These are phyloP conservation scores for Sylvietta virens DNA, from an alignment of 2,113 vertebrate genomes.

Conservation along the genomic window DNA sequence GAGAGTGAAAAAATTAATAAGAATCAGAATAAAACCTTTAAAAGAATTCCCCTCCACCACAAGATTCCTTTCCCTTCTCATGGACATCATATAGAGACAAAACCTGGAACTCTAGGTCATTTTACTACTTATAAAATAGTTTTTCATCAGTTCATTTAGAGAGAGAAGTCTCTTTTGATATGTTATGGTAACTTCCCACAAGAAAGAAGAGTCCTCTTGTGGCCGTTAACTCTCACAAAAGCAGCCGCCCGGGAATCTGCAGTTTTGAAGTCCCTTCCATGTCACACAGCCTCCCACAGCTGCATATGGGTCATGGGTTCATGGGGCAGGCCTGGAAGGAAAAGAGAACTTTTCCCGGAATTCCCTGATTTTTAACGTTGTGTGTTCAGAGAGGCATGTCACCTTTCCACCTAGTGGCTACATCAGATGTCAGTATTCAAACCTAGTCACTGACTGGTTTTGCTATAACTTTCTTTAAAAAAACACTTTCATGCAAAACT, in stretches of 20 bases:
- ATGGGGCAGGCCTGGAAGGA: not conserved
- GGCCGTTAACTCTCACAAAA: not conserved
- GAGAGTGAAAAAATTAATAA: not conserved
- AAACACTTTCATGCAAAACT: not conserved
- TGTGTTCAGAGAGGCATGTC: not conserved
- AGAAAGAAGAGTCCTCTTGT: not conserved
- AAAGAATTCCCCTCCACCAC: not conserved
- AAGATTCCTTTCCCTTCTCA: not conserved
- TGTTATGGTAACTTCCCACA: not conserved
- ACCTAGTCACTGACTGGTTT: not conserved
- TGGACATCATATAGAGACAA: not conserved
- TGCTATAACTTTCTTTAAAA: not conserved
- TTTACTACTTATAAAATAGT: not conserved
- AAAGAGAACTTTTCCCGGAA: not conserved
- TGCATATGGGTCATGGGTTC: not conserved
- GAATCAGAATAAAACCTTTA: not conserved
- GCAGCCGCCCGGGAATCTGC: not conserved
- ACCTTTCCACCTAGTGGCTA: not conserved
- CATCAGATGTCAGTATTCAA: not conserved
- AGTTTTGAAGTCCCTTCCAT: not conserved
- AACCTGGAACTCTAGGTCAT: not conserved
- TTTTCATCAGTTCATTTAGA: not conserved
- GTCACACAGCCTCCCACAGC: not conserved
- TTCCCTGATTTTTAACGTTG: not conserved
- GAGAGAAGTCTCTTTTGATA: not conserved